Conservation (phyloP, 2,888 invertebrate species). For the Zhengitettix transpicula region DNA sequence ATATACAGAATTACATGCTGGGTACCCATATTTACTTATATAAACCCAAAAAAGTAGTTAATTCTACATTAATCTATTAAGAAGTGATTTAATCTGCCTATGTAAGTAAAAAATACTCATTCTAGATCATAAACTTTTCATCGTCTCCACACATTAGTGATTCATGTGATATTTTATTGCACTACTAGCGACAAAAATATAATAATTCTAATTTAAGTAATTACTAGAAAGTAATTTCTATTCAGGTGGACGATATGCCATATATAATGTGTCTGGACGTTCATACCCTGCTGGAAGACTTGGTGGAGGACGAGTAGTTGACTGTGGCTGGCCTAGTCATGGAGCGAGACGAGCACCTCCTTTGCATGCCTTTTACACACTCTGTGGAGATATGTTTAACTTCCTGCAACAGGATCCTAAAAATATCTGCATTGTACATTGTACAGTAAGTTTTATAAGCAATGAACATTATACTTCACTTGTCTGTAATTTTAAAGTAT, state of each 20-base stretch:
- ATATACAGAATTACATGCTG: too few relatives aligned
- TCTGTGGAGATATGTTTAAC: slow-evolving; percentile 77
- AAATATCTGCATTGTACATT: slow-evolving; percentile 70
- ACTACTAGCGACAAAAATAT: too few relatives aligned
- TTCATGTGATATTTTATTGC: too few relatives aligned
- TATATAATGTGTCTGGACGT: slow-evolving; percentile 67
- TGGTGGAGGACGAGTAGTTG: slow-evolving; percentile 28
- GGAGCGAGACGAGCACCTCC: slow-evolving; percentile 43
- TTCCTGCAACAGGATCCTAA: slow-evolving; percentile 67
- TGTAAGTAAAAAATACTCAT: background rate
- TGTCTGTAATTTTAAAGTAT: too few relatives aligned
- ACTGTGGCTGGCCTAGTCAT: slow-evolving; percentile 27
- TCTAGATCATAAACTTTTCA: background rate
- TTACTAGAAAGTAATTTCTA: background rate
- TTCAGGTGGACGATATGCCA: slow-evolving; percentile 47
- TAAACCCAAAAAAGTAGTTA: too few relatives aligned
- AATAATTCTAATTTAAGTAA: background rate
- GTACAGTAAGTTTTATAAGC: slow-evolving; percentile 47
- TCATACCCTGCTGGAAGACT: slow-evolving; percentile 31
- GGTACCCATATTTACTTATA: too few relatives aligned
- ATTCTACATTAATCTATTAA: too few relatives aligned
- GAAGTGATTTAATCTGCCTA: too few relatives aligned
- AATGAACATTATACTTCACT: too few relatives aligned
- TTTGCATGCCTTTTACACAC: slow-evolving; percentile 60
- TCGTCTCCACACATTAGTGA: background rate